phyloP scores from a whole-genome alignment of 2,888 invertebrate genomes.

The Drosophila suboccidentalis region DNA sequence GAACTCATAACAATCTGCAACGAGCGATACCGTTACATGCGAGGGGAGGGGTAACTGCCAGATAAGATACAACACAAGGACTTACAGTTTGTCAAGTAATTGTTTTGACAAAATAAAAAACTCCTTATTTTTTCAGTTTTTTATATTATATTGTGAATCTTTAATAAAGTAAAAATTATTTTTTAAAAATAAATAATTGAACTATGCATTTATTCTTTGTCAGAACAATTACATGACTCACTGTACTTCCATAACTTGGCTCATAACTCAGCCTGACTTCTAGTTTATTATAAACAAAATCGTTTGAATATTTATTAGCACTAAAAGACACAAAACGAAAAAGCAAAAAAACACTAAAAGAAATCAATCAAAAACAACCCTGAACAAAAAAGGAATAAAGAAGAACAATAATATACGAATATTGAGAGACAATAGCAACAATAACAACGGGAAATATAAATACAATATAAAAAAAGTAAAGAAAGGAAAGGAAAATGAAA shows the following conservation, averaged over 20 bases:
- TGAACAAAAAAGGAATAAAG: conserved; percentile 27
- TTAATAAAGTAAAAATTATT: too few species aligned
- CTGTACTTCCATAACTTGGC: background rate
- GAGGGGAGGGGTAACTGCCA: too few species aligned
- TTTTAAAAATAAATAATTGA: too few species aligned
- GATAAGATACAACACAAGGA: conserved; percentile 34
- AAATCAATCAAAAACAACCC: conserved; percentile 71
- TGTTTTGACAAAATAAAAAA: background rate
- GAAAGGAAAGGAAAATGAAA: conserved; percentile 2
- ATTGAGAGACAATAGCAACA: conserved; percentile 20
- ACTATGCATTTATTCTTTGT: background rate
- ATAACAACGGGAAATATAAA: conserved; percentile 30
- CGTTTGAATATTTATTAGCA: conserved; percentile 72
- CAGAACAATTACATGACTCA: background rate
- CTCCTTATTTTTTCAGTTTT: too few species aligned
- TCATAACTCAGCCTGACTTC: conserved; percentile 34
- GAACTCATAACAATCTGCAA: conserved; percentile 27
- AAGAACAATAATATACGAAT: conserved; percentile 14
- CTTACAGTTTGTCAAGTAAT: background rate
- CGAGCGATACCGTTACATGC: conserved; percentile 6
- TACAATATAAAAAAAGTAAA: conserved; percentile 8
- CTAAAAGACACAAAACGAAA: conserved; percentile 25
- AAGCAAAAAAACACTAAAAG: conserved; percentile 34
- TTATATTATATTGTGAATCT: too few species aligned
- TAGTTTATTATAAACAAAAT: conserved; percentile 77